Evolutionary conservation across 1,140 invertebrate genomes (phyloP).

Genomic region (Zaprionus gabonicus): DNA sequence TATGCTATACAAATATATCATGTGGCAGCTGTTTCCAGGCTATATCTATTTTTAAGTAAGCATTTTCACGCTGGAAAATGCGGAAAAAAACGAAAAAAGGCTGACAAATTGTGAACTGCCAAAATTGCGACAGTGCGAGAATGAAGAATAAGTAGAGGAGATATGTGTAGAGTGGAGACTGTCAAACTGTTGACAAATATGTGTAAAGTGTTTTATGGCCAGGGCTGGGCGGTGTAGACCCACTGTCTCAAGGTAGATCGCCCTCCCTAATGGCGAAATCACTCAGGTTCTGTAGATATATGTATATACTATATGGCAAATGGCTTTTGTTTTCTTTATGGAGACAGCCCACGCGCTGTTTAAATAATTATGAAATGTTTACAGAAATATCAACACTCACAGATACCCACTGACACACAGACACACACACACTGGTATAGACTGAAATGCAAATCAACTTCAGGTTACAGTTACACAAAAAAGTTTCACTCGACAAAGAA

Average conservation of each 20-base stretch:
- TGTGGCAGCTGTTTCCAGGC: conserved; percentile 37
- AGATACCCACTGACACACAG: neutral
- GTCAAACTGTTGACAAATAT: conserved; percentile 79
- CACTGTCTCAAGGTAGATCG: neutral
- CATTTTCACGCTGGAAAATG: conserved; percentile 46
- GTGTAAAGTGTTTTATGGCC: conserved; percentile 38
- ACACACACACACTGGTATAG: conserved; percentile 7
- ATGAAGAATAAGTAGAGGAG: too few species aligned
- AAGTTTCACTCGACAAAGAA: conserved; percentile 65
- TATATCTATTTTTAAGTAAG: conserved; percentile 42
- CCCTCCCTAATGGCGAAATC: conserved; percentile 65
- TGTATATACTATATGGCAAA: conserved; percentile 10
- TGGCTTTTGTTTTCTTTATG: conserved; percentile 33
- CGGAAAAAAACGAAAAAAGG: neutral
- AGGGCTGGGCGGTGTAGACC: neutral
- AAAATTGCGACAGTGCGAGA: conserved; percentile 68
- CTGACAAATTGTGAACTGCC: conserved; percentile 74
- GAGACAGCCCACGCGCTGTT: conserved; percentile 31
- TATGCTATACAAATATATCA: conserved; percentile 14
- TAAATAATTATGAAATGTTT: conserved; percentile 74
- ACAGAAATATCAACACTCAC: conserved; percentile 33
- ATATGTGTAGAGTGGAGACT: neutral
- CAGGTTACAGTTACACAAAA: conserved; percentile 43
- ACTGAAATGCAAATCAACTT: conserved; percentile 37
- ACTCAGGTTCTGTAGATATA: conserved; percentile 37